Conservation (phyloP, 2,113 vertebrate genomes). For the Alligator sinensis region DNA sequence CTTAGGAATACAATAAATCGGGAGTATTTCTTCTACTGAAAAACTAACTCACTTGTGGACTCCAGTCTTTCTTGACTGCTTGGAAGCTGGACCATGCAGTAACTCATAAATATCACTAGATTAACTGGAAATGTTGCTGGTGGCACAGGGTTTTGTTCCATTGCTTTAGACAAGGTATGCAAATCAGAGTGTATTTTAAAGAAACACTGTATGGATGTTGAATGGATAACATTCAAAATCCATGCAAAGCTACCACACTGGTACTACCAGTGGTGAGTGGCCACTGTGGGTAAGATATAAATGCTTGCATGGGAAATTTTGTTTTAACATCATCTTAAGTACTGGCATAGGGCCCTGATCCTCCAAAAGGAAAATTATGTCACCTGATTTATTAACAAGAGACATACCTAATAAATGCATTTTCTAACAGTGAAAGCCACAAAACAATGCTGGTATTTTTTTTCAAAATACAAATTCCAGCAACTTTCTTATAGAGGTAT, state of each 20-base stretch:
- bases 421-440: slow-evolving; percentile 14
- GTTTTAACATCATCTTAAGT: not conserved
- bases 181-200: not conserved
- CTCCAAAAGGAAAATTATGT: not conserved
- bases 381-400: not conserved
- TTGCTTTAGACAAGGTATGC: not conserved
- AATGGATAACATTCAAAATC: not conserved
- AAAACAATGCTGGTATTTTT: not conserved
- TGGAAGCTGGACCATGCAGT: not conserved
- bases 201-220: not conserved
- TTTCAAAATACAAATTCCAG: not conserved
- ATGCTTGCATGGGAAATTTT: not conserved
- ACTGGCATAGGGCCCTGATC: not conserved
- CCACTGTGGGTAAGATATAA: not conserved
- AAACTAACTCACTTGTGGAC: not conserved
- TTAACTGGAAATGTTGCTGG: not conserved
- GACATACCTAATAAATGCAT: not conserved
- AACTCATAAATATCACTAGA: not conserved
- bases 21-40: not conserved
- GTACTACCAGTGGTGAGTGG: not conserved
- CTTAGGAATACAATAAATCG: not conserved
- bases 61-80: not conserved
- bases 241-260: too few relatives aligned
- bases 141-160: not conserved
- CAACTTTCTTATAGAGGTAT: not conserved